Percentiles rank a stretch among this genome's conserved stretches.
Evolutionary conservation across 1,140 invertebrate species (phyloP).

Genomic region (Eurosta solidaginis): DNA sequence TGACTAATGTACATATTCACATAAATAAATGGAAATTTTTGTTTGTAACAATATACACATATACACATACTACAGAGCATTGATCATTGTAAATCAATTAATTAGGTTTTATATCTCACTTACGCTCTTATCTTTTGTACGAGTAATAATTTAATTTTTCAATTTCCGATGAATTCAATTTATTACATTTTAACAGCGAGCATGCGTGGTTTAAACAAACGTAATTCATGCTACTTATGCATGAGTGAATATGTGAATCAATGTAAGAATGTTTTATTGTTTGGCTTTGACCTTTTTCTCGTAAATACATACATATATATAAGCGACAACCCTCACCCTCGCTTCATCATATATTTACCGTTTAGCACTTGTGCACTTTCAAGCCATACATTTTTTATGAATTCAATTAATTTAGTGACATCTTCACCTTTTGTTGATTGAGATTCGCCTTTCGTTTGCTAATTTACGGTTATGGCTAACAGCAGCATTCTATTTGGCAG

Average conservation of each 20-base stretch:
- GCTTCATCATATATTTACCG: too few relatives aligned
- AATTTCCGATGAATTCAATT: not conserved
- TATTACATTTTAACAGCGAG: not conserved
- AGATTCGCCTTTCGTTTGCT: too few relatives aligned
- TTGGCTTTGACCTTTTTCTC: too few relatives aligned
- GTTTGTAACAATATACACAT: too few relatives aligned
- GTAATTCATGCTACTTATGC: not conserved
- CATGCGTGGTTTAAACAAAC: conserved; percentile 1
- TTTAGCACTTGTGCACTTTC: not conserved
- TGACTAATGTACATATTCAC: too few relatives aligned
- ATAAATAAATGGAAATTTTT: too few relatives aligned
- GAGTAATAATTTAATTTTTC: not conserved
- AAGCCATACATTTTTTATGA: conserved; percentile 7
- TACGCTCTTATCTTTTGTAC: not conserved
- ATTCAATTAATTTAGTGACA: not conserved
- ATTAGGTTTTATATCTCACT: not conserved
- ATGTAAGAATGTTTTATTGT: too few relatives aligned
- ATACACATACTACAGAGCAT: not conserved
- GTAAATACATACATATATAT: too few relatives aligned
- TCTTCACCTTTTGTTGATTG: too few relatives aligned
- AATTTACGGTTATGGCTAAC: too few relatives aligned
- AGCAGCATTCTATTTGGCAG: too few relatives aligned
- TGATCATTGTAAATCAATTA: not conserved
- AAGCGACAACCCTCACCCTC: too few relatives aligned
- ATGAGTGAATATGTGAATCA: not conserved